Evolutionary conservation across 2,888 invertebrate species (phyloP).

Genomic region (Eucera pruinosa): DNA sequence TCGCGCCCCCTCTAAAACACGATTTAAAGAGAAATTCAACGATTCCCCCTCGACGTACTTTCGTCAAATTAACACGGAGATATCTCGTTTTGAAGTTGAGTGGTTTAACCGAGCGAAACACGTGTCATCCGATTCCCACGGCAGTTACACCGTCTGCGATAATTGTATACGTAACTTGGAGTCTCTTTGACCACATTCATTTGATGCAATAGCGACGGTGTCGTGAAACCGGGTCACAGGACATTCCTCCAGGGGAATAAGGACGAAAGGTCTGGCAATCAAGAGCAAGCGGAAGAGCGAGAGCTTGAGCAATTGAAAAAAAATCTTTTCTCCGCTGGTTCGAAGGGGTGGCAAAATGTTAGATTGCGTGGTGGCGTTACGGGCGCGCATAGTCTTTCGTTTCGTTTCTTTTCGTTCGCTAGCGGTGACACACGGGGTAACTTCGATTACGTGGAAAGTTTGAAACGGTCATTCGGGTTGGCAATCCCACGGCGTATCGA

Average conservation of each 20-base stretch:
- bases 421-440: slow-evolving; percentile 34
- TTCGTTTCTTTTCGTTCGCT: too few species aligned
- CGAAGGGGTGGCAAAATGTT: not conserved
- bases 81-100: slow-evolving; percentile 44
- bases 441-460: slow-evolving; percentile 62
- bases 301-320: too few species aligned
- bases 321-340: not conserved
- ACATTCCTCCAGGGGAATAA: not conserved
- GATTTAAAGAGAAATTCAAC: slow-evolving; percentile 23
- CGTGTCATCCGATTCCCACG: slow-evolving; percentile 48
- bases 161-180: slow-evolving; percentile 23
- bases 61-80: slow-evolving; percentile 44
- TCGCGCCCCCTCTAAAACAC: not conserved
- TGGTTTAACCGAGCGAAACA: slow-evolving; percentile 30
- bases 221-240: slow-evolving; percentile 3
- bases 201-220: not conserved
- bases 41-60: slow-evolving; percentile 36
- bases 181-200: slow-evolving; percentile 23
- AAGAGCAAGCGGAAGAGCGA: too few species aligned
- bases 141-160: slow-evolving; percentile 22
- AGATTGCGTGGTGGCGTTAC: too few species aligned
- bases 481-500: slow-evolving; percentile 56
- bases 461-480: slow-evolving; percentile 59
- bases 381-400: slow-evolving; percentile 2
- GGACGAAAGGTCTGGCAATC: too few species aligned